phyloP scores from a whole-genome alignment of 2,113 vertebrate genomes.

The Todiramphus saurophagus region DNA sequence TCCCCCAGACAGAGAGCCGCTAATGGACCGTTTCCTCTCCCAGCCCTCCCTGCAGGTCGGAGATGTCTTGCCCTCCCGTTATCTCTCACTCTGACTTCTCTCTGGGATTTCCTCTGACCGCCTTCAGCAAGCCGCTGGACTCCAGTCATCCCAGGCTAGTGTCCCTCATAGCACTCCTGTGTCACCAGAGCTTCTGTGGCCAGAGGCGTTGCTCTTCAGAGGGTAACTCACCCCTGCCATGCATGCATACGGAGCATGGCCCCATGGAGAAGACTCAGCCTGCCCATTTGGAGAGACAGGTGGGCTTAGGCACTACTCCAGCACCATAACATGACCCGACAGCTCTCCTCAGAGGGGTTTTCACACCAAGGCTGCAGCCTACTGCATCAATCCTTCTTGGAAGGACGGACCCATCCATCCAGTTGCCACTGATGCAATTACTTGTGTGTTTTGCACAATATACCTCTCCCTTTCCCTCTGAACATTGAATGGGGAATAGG shows the following conservation, averaged over 20 bases:
- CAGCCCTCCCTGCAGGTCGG: background rate
- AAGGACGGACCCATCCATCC: background rate
- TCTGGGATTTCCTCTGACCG: constrained; percentile 13
- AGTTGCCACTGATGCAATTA: background rate
- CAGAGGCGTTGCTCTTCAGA: background rate
- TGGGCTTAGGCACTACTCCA: background rate
- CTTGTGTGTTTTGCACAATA: background rate
- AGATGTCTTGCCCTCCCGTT: background rate
- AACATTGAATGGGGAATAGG: background rate
- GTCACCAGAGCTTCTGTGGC: background rate
- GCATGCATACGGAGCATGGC: accelerated
- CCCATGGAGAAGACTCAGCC: background rate
- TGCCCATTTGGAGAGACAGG: background rate
- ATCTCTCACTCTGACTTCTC: background rate
- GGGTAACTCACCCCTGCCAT: background rate
- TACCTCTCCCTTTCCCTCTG: background rate
- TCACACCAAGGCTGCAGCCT: background rate
- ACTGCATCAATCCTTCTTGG: background rate
- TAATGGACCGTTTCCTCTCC: constrained; percentile 53
- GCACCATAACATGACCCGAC: background rate
- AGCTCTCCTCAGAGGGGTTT: background rate
- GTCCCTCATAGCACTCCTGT: background rate
- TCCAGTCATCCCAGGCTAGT: background rate
- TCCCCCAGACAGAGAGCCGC: background rate
- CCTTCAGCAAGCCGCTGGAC: background rate